These are phyloP conservation scores for Bombus superbus DNA, from an alignment of 1,140 invertebrate species.

Conservation along the genomic window DNA sequence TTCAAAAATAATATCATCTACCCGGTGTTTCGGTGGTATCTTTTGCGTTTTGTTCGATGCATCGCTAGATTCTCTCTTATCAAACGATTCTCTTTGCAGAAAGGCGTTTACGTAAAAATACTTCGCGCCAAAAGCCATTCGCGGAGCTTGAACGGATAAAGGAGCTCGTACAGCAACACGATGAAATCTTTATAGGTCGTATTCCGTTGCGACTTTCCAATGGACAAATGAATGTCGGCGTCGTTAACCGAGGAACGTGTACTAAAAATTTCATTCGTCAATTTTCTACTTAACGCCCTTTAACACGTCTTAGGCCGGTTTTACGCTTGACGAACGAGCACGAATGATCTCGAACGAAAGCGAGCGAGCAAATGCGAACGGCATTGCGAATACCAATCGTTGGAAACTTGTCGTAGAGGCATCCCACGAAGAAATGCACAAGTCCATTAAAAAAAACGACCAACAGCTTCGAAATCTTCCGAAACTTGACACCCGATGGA, in stretches of 20 bases:
- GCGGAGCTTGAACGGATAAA: neutral
- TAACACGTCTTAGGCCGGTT: neutral
- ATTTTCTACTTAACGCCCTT: neutral
- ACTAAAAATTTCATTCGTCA: neutral
- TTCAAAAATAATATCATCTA: too few relatives aligned
- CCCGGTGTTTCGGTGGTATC: neutral
- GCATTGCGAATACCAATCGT: neutral
- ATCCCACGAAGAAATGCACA: too few relatives aligned
- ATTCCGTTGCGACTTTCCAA: neutral
- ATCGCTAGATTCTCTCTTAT: neutral
- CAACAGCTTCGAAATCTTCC: too few relatives aligned
- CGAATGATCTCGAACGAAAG: neutral
- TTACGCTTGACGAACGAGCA: neutral
- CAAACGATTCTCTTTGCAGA: neutral
- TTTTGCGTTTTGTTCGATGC: neutral
- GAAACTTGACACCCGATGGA: too few relatives aligned
- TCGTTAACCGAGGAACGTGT: neutral
- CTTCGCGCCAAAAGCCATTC: neutral
- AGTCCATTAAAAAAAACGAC: too few relatives aligned
- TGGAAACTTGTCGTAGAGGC: too few relatives aligned
- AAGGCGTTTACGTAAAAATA: neutral
- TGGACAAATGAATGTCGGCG: neutral
- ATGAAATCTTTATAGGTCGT: constrained; percentile 4
- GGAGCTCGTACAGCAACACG: neutral
- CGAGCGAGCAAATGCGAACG: neutral